A percentile compares a stretch with the other conserved stretches of the same genome.
Evolutionary conservation across 2,888 invertebrate species (phyloP).

Genomic region (Callimorpha dominula): DNA sequence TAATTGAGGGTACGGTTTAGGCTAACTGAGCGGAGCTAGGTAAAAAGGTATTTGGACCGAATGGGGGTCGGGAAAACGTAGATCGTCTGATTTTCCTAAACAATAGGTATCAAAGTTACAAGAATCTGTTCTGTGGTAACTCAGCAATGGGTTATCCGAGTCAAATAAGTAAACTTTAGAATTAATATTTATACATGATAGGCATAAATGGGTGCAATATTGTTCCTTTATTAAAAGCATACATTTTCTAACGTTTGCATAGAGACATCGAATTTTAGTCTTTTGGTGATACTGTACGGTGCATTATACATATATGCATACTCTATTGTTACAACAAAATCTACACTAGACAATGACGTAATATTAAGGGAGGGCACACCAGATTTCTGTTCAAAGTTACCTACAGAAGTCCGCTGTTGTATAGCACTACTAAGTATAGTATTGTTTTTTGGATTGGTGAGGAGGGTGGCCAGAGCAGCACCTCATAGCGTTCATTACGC

Average conservation of each 20-base stretch:
- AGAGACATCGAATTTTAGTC: too few species aligned
- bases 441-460: too few species aligned
- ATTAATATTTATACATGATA: too few species aligned
- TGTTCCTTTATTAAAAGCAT: too few species aligned
- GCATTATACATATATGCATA: not conserved
- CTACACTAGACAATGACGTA: not conserved
- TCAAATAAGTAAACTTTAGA: not conserved
- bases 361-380: not conserved
- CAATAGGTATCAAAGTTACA: not conserved
- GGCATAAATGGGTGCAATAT: too few species aligned
- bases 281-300: not conserved
- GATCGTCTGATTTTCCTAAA: too few species aligned
- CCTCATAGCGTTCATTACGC: not conserved
- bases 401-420: too few species aligned
- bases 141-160: not conserved
- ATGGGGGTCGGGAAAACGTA: not conserved
- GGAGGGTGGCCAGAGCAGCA: not conserved
- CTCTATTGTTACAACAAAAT: not conserved
- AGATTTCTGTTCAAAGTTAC: too few species aligned
- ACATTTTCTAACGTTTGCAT: too few species aligned
- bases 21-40: not conserved
- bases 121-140: too few species aligned
- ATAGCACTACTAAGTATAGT: too few species aligned
- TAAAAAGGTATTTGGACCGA: not conserved
- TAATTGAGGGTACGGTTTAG: not conserved